Evolutionary conservation across 2,888 invertebrate genomes (phyloP).

Genomic region (Drosophila anceps): DNA sequence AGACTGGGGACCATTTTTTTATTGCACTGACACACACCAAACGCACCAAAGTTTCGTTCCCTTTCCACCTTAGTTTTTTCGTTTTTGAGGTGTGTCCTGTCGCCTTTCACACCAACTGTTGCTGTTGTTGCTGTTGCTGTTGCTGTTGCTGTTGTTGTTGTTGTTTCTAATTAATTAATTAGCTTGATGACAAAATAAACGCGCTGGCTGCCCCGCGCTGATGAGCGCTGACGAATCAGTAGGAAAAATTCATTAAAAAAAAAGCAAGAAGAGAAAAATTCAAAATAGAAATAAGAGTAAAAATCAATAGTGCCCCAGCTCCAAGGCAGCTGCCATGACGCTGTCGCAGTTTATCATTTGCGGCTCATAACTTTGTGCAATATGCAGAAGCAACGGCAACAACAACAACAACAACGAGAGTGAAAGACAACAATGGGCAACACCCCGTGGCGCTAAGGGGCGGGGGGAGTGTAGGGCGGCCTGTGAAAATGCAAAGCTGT

Average conservation of each 20-base stretch:
- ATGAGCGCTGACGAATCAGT: slow-evolving; percentile 58
- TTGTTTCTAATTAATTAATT: slow-evolving; percentile 77
- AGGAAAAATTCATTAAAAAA: slow-evolving; percentile 13
- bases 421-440: slow-evolving; percentile 19
- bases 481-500: slow-evolving; percentile 81
- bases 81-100: slow-evolving; percentile 66
- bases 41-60: slow-evolving; percentile 36
- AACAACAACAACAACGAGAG: slow-evolving; percentile 4
- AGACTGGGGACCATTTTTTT: slow-evolving; percentile 77
- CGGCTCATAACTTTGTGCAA: slow-evolving; percentile 82
- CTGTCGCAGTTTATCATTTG: slow-evolving; percentile 75
- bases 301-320: slow-evolving; percentile 63
- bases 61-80: slow-evolving; percentile 6
- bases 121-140: slow-evolving; percentile 43
- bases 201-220: slow-evolving; percentile 48
- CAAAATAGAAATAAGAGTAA: slow-evolving; percentile 30
- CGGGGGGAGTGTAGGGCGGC: slow-evolving; percentile 15
- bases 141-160: slow-evolving; percentile 48
- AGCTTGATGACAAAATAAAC: slow-evolving; percentile 81
- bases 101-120: slow-evolving; percentile 68
- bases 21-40: slow-evolving; percentile 63
- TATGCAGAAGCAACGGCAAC: slow-evolving; percentile 66
- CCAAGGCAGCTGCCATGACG: slow-evolving; percentile 12
- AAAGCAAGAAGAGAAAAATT: neutral
- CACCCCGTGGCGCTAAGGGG: slow-evolving; percentile 42